phyloP scores from a whole-genome alignment of 35 echinoderm and acorn worm species.

The Ptychodera flava region DNA sequence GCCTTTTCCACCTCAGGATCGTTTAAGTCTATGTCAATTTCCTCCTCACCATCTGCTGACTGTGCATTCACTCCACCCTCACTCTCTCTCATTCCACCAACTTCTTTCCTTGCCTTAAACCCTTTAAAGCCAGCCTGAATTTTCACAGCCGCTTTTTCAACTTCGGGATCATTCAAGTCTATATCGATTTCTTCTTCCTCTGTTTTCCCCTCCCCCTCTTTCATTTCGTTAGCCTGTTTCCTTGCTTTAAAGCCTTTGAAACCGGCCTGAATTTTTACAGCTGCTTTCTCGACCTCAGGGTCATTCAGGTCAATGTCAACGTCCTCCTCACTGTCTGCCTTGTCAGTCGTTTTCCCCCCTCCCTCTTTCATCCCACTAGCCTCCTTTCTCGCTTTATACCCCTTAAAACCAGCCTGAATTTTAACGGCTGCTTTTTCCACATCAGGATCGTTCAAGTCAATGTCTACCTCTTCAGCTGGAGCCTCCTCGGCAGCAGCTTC shows the following conservation, averaged over 20 bases:
- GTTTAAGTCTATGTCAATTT: background rate
- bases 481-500: background rate
- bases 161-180: slow-evolving; percentile 65
- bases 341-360: background rate
- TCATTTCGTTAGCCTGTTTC: background rate
- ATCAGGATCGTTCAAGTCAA: slow-evolving; percentile 11
- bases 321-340: slow-evolving; percentile 43
- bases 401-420: slow-evolving; percentile 15
- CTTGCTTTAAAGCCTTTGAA: slow-evolving; percentile 48
- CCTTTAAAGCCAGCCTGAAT: slow-evolving; percentile 76
- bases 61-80: background rate
- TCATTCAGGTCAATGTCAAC: slow-evolving; percentile 82
- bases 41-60: background rate
- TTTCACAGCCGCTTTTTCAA: slow-evolving; percentile 67
- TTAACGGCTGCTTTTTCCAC: slow-evolving; percentile 9
- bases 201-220: slow-evolving; percentile 14
- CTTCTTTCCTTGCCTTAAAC: slow-evolving; percentile 50
- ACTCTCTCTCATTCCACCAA: slow-evolving; percentile 1
- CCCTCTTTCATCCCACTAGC: background rate
- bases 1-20: background rate
- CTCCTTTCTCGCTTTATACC: slow-evolving; percentile 49
- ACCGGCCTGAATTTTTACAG: slow-evolving; percentile 68
- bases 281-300: slow-evolving; percentile 77
- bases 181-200: slow-evolving; percentile 25
- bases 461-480: slow-evolving; percentile 13